Percentiles rank a stretch among this genome's conserved stretches.
Conservation (phyloP, 1,140 invertebrate species). For the Saccostrea cuccullata region DNA sequence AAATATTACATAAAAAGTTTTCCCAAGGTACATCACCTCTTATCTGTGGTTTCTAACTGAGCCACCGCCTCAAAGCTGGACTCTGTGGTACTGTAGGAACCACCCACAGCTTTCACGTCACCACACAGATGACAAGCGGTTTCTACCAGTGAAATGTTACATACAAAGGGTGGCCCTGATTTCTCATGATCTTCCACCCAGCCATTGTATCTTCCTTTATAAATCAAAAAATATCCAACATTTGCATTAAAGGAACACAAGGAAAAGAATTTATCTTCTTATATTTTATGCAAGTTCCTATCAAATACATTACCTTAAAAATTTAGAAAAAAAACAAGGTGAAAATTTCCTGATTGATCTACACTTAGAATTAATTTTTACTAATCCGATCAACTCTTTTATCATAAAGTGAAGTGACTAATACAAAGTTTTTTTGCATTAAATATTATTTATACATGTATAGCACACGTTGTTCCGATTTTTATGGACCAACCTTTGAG, state of each 20-base stretch:
- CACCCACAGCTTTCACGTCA: constrained; percentile 49
- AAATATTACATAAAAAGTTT: not conserved
- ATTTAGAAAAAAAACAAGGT: no score
- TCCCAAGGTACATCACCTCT: not conserved
- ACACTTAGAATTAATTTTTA: no score
- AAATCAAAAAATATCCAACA: not conserved
- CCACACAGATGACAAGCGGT: constrained; percentile 54
- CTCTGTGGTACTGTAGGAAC: constrained; percentile 38
- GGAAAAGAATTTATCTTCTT: not conserved
- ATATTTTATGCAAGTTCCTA: not conserved
- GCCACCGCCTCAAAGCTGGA: constrained; percentile 40
- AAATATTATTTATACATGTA: no score
- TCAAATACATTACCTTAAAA: not conserved
- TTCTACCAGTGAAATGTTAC: constrained; percentile 48
- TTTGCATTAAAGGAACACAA: no score
- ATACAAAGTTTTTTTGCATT: no score
- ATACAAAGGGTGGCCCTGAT: constrained; percentile 50
- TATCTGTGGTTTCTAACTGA: constrained; percentile 30
- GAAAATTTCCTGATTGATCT: no score
- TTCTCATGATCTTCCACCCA: constrained; percentile 52
- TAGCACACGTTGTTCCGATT: no score
- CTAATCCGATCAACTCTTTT: no score
- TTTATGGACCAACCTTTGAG: not conserved
- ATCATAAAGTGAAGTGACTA: no score
- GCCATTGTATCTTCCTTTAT: constrained; percentile 45